Evolutionary conservation across 2,888 invertebrate genomes (phyloP), one percentile per base, ranked within the genome.

Genomic region (Carcina quercana): DNA sequence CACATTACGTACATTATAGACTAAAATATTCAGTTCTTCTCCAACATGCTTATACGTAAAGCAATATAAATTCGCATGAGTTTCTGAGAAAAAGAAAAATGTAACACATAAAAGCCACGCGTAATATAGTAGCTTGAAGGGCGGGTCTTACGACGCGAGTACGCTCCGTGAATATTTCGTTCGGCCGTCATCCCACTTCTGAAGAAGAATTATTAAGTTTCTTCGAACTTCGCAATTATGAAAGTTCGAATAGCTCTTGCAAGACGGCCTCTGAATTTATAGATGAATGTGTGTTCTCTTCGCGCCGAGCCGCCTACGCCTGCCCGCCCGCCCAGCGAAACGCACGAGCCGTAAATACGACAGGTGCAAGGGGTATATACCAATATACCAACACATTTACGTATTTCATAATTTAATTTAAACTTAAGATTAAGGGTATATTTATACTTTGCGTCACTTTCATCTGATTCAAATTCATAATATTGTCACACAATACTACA

Each of bases 181-280:
- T 67, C 71, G 76, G 62, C 76, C 75, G 72, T 75, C 82, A 82
- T 76, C 73, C 74, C 55, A 78, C 78, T 82, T 80, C 71, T 65
- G 68, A 82, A 80, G 82, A 83, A 82, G 83, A 82, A 83, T 83
- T 83, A 83, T 82, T 82, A 83, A 83, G 78, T 83, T 83, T 72
- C 64, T 53, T 64, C 73, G 68, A 82, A 83, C 82, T 83, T 80
- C 68, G 79, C 80, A 83, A 83, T 83, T 83, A 83, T 82, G 82
- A 79, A 80, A 82, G 79, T 83, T 83, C 76, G 75, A 80, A 83
- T 80, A 79, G 79, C 82, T 80, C 79, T 74, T 61, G 59, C 65
- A 76, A 76, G 80, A 80, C 82, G 79, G 70, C 64, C 65, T 63
- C 79, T 72, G 82, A 82, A 83, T 83, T 82, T 80, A 80, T 83